Evolutionary conservation across 64 coral and sea anemone genomes (phyloP).

Genomic region (Porites australiensis): DNA sequence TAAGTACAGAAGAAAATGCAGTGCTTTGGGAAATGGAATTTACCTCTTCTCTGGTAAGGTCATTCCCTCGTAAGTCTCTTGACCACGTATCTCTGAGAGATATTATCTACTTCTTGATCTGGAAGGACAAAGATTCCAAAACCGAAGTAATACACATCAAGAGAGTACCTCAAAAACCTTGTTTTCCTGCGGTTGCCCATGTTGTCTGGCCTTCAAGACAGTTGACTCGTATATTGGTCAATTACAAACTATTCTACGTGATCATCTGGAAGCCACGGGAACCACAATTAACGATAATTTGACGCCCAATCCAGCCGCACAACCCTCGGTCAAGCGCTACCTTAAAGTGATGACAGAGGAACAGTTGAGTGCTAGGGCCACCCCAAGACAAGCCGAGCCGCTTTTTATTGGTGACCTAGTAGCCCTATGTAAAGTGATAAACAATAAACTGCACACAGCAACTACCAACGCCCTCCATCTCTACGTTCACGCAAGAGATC

Average conservation of each 20-base stretch:
- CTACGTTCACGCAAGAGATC: slow-evolving; percentile 5
- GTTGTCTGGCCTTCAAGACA: slow-evolving; percentile 4
- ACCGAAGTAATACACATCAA: neutral
- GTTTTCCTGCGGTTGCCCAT: neutral
- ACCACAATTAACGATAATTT: neutral
- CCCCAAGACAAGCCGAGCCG: slow-evolving; percentile 6
- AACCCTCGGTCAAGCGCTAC: slow-evolving; percentile 7
- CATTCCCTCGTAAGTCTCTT: neutral
- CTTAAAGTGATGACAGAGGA: slow-evolving; percentile 5
- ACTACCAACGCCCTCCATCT: neutral
- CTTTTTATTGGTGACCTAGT: neutral
- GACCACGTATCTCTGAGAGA: neutral
- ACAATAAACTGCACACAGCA: neutral
- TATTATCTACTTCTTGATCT: neutral
- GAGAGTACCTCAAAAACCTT: neutral
- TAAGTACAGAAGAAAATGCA: too few species aligned
- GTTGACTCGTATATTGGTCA: slow-evolving; percentile 25
- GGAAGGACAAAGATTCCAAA: neutral
- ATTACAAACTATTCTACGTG: neutral
- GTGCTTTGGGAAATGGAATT: too few species aligned
- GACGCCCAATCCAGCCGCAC: neutral
- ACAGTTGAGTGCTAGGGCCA: neutral
- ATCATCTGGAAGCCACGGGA: neutral
- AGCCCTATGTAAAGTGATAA: neutral
- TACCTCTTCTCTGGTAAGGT: neutral